Percentiles rank a stretch among this genome's conserved stretches.
Evolutionary conservation across 2,888 invertebrate species (phyloP).

Genomic region (Hyles lineata): DNA sequence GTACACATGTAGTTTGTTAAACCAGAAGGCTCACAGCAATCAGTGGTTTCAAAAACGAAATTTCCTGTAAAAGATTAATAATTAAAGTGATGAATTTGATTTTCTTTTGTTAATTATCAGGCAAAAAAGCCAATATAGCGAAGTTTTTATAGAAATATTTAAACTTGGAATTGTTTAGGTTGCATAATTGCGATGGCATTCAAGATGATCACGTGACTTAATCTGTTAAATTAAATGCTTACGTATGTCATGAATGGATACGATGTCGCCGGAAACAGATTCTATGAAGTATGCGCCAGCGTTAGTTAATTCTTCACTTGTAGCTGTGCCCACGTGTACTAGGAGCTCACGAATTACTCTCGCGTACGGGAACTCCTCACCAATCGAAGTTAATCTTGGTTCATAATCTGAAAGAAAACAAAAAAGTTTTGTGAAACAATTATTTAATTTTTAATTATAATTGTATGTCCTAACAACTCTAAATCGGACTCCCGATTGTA

Average conservation of each 20-base stretch:
- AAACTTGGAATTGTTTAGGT: too few species aligned
- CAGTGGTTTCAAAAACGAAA: slow-evolving; percentile 41
- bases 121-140: too few species aligned
- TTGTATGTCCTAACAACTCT: too few species aligned
- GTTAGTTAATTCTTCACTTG: slow-evolving; percentile 46
- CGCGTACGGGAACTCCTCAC: slow-evolving; percentile 13
- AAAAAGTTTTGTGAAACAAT: too few species aligned
- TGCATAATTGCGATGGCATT: too few species aligned
- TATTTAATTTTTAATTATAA: too few species aligned
- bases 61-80: slow-evolving; percentile 43
- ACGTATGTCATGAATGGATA: slow-evolving; percentile 54
- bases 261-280: slow-evolving; percentile 43
- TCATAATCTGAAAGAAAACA: background rate
- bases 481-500: too few species aligned
- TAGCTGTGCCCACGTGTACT: slow-evolving; percentile 44
- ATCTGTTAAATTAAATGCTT: slow-evolving; percentile 18
- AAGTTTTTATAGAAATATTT: too few species aligned
- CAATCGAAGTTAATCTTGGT: background rate
- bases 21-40: slow-evolving; percentile 48
- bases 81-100: too few species aligned
- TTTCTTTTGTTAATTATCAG: too few species aligned
- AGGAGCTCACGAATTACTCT: slow-evolving; percentile 46
- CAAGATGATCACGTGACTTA: too few species aligned
- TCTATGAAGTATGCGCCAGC: slow-evolving; percentile 41
- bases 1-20: slow-evolving; percentile 44